Evolutionary conservation across 2,888 invertebrate genomes (phyloP).

Genomic region (Boloria euphrosyne): DNA sequence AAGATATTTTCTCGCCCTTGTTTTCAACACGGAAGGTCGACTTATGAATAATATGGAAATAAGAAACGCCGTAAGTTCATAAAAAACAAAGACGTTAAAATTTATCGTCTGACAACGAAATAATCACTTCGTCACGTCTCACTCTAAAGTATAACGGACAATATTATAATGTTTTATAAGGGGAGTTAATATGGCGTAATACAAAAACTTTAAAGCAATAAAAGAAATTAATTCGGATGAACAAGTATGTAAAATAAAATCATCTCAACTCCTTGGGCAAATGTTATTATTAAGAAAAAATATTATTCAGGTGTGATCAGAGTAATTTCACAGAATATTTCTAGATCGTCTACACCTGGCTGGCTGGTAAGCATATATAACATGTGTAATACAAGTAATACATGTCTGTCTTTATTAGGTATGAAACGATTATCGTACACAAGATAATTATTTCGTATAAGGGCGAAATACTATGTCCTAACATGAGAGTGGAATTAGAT

Average conservation of each 20-base stretch:
- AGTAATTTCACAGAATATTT: background rate
- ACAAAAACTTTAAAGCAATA: background rate
- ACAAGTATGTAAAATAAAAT: background rate
- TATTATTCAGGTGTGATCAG: conserved; percentile 4
- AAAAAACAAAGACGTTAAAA: conserved; percentile 33
- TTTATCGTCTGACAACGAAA: conserved; percentile 27
- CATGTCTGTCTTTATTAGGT: conserved; percentile 6
- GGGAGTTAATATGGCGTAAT: conserved; percentile 6
- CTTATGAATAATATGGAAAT: conserved; percentile 39
- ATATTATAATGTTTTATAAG: conserved; percentile 4
- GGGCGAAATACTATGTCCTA: background rate
- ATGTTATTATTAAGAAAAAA: background rate
- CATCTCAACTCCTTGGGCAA: no score
- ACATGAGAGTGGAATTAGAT: conserved; percentile 2
- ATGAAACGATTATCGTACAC: background rate
- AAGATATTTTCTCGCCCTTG: conserved; percentile 40
- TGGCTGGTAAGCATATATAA: background rate
- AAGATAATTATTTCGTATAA: conserved; percentile 8
- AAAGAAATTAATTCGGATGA: background rate
- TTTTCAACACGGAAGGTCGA: conserved; percentile 34
- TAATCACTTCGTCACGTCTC: conserved; percentile 14
- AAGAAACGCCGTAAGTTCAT: conserved; percentile 20
- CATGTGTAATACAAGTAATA: background rate
- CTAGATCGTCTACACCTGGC: conserved; percentile 12
- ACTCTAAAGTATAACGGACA: background rate